Evolutionary conservation across 2,113 vertebrate species (phyloP).

Genomic region (Labrus mixtus): DNA sequence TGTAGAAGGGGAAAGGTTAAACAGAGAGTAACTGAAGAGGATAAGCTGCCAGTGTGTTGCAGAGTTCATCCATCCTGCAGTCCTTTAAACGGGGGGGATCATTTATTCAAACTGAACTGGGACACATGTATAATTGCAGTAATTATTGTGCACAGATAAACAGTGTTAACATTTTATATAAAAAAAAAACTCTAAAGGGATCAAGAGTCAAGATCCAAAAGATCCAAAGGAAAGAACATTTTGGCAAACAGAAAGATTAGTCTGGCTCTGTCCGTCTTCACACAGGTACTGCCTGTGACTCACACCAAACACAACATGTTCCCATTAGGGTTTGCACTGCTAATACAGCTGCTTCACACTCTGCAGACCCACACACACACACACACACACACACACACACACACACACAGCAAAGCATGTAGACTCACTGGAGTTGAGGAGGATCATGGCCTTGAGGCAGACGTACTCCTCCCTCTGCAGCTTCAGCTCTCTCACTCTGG

Average conservation of each 20-base stretch:
- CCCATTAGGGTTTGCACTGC: constrained; percentile 39
- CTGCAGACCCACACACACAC: not conserved
- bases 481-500: constrained; percentile 94
- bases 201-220: no score
- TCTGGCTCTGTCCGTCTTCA: constrained; percentile 8
- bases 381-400: constrained; percentile 26
- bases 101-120: no score
- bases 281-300: constrained; percentile 35
- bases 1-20: not conserved
- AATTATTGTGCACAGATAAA: no score
- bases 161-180: no score
- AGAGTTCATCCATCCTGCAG: not conserved
- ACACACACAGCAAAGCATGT: not conserved
- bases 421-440: constrained; percentile 98
- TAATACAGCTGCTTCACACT: constrained; percentile 25
- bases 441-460: constrained; percentile 98
- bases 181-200: no score
- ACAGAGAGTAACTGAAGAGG: not conserved
- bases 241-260: constrained; percentile 26
- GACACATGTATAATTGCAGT: no score
- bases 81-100: not conserved
- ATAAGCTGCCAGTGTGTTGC: no score
- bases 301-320: constrained; percentile 38
- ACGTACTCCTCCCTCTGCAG: constrained; percentile 96
- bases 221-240: no score